These are phyloP conservation scores for Nasonia giraulti DNA, from an alignment of 1,140 invertebrate genomes.

Conservation along the genomic window DNA sequence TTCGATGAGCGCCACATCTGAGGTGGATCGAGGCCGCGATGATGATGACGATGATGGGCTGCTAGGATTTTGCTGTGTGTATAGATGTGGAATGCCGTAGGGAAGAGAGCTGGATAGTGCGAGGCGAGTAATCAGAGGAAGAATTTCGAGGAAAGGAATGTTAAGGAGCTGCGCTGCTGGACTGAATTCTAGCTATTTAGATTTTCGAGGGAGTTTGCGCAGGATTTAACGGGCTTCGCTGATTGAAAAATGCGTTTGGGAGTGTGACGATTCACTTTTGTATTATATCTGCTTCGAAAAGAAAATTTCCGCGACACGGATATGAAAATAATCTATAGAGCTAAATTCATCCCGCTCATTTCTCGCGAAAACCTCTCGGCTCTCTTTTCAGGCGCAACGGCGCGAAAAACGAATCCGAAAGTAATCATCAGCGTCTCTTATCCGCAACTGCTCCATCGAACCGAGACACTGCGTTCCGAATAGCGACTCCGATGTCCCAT, in stretches of 20 bases:
- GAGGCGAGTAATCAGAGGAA: neutral
- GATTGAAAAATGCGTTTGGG: no score
- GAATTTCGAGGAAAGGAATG: neutral
- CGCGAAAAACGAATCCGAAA: neutral
- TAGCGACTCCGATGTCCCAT: neutral
- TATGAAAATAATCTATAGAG: neutral
- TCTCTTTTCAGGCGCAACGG: neutral
- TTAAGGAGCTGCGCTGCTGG: neutral
- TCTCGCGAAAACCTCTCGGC: neutral
- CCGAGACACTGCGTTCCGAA: no score
- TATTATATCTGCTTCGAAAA: no score
- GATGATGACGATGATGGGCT: neutral
- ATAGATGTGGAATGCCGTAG: neutral
- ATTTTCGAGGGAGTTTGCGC: neutral
- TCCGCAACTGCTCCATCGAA: no score
- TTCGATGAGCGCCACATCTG: neutral
- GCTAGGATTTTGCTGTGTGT: neutral
- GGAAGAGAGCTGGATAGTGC: neutral
- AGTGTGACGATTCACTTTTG: no score
- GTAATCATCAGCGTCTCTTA: neutral
- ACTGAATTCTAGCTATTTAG: neutral
- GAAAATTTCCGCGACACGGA: no score
- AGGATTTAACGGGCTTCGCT: neutral
- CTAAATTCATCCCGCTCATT: neutral
- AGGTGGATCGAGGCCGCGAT: slow-evolving; percentile 1